Conservation (phyloP, 2,888 invertebrate species). For the Tinea semifulvella region DNA sequence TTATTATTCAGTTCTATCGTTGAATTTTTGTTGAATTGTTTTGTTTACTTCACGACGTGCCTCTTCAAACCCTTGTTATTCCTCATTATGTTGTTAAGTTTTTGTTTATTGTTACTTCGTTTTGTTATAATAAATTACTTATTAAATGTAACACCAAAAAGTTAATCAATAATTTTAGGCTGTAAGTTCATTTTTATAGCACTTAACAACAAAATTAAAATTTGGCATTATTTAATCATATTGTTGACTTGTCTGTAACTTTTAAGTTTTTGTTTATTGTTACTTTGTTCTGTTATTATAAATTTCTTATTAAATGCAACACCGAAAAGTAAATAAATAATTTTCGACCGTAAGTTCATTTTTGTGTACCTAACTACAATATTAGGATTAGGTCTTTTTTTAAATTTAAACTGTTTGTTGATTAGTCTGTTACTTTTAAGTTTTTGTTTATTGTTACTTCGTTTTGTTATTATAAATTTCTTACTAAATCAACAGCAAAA, state of each 20-base stretch:
- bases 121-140: conserved; percentile 17
- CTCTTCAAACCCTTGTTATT: not conserved
- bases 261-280: conserved; percentile 18
- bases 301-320: not conserved
- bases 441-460: conserved; percentile 19
- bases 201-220: not conserved
- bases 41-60: not conserved
- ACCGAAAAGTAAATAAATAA: no score
- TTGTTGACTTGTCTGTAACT: no score
- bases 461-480: conserved; percentile 17
- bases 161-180: not conserved
- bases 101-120: conserved; percentile 19
- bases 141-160: no score
- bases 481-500: no score
- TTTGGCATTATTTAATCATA: not conserved
- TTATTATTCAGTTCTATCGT: conserved; percentile 18
- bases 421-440: no score
- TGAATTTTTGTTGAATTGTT: conserved; percentile 21
- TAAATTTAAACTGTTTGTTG: not conserved
- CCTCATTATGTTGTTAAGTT: not conserved
- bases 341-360: not conserved
- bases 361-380: not conserved
- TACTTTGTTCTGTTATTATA: conserved; percentile 19
- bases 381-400: not conserved
- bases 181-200: not conserved